phyloP scores from a whole-genome alignment of 1,140 invertebrate genomes.

The Nymphalis io region DNA sequence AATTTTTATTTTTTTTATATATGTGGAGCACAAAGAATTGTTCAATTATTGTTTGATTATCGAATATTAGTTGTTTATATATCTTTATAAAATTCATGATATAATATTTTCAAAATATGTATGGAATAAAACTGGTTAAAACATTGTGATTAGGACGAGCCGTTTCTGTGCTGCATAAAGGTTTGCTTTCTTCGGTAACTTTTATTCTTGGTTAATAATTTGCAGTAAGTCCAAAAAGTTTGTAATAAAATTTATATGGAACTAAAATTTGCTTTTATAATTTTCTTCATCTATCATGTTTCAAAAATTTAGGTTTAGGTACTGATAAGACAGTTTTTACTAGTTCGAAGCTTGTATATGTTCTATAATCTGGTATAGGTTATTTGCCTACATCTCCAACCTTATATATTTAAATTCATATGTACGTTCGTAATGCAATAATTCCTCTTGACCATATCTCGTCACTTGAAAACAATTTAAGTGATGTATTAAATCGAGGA shows the following conservation, averaged over 20 bases:
- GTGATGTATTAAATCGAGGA: too few species aligned
- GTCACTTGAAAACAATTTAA: too few species aligned
- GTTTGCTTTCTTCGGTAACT: constrained; percentile 53
- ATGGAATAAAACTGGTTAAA: neutral
- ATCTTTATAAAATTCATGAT: too few species aligned
- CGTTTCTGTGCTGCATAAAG: constrained; percentile 45
- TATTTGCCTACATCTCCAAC: too few species aligned
- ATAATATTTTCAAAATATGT: neutral
- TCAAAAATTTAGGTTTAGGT: neutral
- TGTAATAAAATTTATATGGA: constrained; percentile 79
- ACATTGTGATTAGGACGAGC: constrained; percentile 28
- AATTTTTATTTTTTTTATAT: neutral
- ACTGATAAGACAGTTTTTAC: too few species aligned
- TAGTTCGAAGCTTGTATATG: too few species aligned
- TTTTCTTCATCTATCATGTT: neutral
- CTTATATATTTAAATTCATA: too few species aligned
- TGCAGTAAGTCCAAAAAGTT: constrained; percentile 74
- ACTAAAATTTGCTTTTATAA: constrained; percentile 48
- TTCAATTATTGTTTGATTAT: neutral
- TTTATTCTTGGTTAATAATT: constrained; percentile 68
- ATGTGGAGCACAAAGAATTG: neutral
- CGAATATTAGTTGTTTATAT: too few species aligned
- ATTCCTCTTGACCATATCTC: too few species aligned
- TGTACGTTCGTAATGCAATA: too few species aligned
- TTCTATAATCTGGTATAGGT: too few species aligned